Evolutionary conservation across 2,113 vertebrate genomes (phyloP).

Genomic region (Halcyon malimbica): DNA sequence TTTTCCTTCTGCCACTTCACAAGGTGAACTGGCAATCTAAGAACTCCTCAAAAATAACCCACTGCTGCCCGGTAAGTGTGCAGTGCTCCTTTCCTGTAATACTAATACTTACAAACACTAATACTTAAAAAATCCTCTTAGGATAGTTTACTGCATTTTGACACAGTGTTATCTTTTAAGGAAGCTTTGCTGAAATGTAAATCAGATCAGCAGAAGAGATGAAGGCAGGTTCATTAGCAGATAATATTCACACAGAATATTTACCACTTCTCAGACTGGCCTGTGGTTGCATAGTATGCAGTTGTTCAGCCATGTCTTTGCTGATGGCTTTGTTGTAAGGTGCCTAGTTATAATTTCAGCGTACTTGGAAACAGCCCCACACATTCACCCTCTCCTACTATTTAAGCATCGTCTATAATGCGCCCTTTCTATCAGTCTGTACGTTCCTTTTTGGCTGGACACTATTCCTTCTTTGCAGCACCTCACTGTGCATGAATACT

Average conservation of each 20-base stretch:
- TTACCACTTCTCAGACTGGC: neutral
- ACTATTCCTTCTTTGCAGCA: neutral
- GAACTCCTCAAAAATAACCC: neutral
- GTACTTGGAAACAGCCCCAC: neutral
- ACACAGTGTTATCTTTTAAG: neutral
- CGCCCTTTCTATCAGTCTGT: neutral
- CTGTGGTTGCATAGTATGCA: neutral
- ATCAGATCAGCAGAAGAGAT: neutral
- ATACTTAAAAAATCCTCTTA: neutral
- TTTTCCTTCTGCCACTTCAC: neutral
- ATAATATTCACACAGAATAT: neutral
- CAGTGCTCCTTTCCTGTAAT: neutral
- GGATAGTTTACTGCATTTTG: neutral
- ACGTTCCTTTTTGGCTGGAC: neutral
- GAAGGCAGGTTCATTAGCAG: neutral
- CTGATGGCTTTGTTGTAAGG: neutral
- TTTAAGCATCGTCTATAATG: neutral
- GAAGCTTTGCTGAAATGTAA: neutral
- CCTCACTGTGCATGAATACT: neutral
- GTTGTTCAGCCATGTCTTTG: neutral
- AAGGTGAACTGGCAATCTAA: conserved; percentile 3
- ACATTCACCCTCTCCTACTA: neutral
- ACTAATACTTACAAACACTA: neutral
- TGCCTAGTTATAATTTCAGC: accelerated
- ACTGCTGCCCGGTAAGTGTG: neutral